Percentiles rank a stretch among this genome's conserved stretches.
These are phyloP conservation scores for Falco novaeseelandiae DNA, from an alignment of 2,797 vertebrate species.

Conservation along the genomic window DNA sequence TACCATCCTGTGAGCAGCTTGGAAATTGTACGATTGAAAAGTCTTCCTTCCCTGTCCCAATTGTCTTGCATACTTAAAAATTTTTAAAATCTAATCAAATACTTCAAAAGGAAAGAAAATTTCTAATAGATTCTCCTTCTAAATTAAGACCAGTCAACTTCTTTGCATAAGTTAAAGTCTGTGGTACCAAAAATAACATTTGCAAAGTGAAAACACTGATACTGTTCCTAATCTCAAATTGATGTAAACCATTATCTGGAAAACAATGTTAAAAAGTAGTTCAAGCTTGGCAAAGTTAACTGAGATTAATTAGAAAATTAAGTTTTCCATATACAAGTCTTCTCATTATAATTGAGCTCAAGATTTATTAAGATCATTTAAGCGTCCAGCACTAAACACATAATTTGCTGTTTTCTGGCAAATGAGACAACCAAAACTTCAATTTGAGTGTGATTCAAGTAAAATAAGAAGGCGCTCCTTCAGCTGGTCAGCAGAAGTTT, in stretches of 20 bases:
- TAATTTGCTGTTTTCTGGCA: background rate
- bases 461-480: background rate
- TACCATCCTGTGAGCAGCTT: background rate
- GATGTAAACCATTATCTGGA: background rate
- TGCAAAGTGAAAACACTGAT: background rate
- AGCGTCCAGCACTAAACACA: background rate
- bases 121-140: background rate
- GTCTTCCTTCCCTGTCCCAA: background rate
- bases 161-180: background rate
- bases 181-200: background rate
- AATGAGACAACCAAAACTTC: background rate
- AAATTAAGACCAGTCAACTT: background rate
- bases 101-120: background rate
- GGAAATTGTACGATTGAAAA: background rate
- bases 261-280: background rate
- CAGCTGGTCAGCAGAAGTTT: background rate
- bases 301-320: background rate
- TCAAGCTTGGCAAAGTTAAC: background rate
- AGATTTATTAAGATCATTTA: background rate
- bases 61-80: background rate
- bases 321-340: background rate
- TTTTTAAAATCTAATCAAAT: background rate
- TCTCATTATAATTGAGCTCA: background rate
- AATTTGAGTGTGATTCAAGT: background rate
- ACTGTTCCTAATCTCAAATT: background rate